Conservation (phyloP, 2,113 vertebrate species). For the Python bivittatus region DNA sequence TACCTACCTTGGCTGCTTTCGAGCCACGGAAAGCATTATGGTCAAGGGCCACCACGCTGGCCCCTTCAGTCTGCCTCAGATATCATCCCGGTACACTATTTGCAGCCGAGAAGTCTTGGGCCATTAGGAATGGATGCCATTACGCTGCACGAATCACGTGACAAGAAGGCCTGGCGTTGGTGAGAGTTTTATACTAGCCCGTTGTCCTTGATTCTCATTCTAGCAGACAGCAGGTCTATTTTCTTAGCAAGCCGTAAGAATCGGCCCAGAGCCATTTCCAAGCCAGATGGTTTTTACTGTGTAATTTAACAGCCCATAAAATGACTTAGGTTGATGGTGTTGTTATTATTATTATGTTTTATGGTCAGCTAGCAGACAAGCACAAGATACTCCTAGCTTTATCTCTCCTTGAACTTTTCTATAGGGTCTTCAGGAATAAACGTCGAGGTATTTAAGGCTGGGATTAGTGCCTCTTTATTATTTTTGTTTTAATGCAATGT, state of each 20-base stretch:
- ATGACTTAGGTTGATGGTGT: background rate
- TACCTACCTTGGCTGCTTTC: background rate
- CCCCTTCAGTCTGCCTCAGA: constrained; percentile 46
- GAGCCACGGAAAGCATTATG: background rate
- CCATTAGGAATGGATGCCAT: constrained; percentile 58
- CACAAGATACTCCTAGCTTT: constrained; percentile 11
- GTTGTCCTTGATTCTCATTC: constrained; percentile 35
- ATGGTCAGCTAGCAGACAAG: constrained; percentile 39
- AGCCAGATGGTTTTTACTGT: constrained; percentile 53
- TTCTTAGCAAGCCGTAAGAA: constrained; percentile 34
- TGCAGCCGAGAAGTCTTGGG: constrained; percentile 54
- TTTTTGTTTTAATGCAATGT: background rate
- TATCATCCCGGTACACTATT: constrained; percentile 28
- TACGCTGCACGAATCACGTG: constrained; percentile 45
- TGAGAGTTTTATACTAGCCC: constrained; percentile 32
- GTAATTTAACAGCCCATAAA: constrained; percentile 64
- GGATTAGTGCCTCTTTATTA: background rate
- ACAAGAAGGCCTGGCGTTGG: constrained; percentile 43
- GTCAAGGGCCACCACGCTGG: background rate
- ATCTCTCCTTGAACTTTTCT: constrained; percentile 16
- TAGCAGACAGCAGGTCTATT: constrained; percentile 33
- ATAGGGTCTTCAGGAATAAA: background rate
- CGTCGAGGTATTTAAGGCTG: background rate
- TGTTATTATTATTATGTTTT: constrained; percentile 4
- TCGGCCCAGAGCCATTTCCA: constrained; percentile 5